Evolutionary conservation across 2,113 vertebrate genomes (phyloP), one percentile per base, ranked within the genome.

Genomic region (Theropithecus gelada): DNA sequence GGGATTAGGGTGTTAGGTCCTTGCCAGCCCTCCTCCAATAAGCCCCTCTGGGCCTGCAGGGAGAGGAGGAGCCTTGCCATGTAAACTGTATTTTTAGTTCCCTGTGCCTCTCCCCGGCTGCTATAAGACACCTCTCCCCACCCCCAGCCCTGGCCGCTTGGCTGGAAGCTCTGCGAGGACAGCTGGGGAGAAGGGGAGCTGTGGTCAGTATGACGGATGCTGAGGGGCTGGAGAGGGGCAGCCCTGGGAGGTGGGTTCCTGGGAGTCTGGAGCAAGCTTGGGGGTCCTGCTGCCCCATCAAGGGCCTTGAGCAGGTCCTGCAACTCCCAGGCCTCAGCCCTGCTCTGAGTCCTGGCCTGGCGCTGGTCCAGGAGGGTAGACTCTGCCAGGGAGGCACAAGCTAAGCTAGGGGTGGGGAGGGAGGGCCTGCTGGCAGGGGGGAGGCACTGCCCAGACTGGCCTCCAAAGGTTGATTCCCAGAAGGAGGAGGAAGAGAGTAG

Each of bases 81-180:
- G 40, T 76, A 35, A n/a, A 27, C 80, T 52, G 38, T 97, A 86
- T 94, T 95, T 97, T 97, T 98, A 97, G 93, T 83, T 97, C 96
- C 45, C 86, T 84, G 88, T 17, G 81, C 48, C 14, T 82, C 79
- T 94, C 75, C 13, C 61, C 76, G 1, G 84, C 70, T 79, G 91
- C 95, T 48, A 61, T 61, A 43, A 45, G 86, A 76, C n/a, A 50
- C 88, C 81, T 82, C 93, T 95, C 79, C 93, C 93, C 9, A 6
- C 83, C 90, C 96, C 94, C 90, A 38, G 83, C 90, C 88, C 50
- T 16, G n/a, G 23, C 50, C 2, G 23, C 66, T 61, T 45, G 86
- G 80, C 89, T 57, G 80, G 76, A 91, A 85, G 75, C 43, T 73
- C 11, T 25, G 4, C 9, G 18, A 90, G 64, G 94, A 93, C 82